Base-by-base conservation (phyloP, 1,140 invertebrate species). In the Polypedilum vanderplanki region DNA sequence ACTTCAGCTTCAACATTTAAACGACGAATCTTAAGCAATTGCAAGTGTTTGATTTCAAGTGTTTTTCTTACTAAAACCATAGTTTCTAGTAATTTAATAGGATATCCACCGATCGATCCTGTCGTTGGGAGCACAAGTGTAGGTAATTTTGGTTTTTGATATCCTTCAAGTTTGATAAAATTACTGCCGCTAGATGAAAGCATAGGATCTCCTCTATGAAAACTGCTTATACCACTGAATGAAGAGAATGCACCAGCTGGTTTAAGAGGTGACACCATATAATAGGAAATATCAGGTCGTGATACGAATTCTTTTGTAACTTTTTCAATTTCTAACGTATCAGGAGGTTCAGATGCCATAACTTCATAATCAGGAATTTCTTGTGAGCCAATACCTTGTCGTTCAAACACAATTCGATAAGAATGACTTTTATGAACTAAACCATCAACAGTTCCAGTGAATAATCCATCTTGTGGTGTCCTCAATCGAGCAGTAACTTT, bases 311-410 rank as follows among this genome's bases (percentile, higher is more conserved):
- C 85, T 81, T 92, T 92, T 75, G 92, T 89, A 81, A 97, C 95
- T 75, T 90, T 93, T 41, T 91, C 89, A 40, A 97, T 85, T 73
- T 93, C 91, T 80, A 98, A 91, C 41, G 94, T 97, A 82, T 98
- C 95, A 41, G 93, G 90, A 64, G 90, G 88, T 78, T 97, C 95
- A 83, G 95, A 95, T 18, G 94, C 96, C 82, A 97, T 84, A 77
- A 98, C 96, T 90, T 98, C 96, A 86, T 91, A 97, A 86, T 98
- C 97, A 17, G 95, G 95, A 75, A 99, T 93, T 75, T 96, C 97
- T 83, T 97, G 95, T 10, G 96, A 98, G 5, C 97, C 97, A 40
- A 99, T 85, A 12, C 95, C 96, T 65, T 89, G 88, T 76, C 96
- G 87, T 82, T 99, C 97, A 85, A 99, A 99, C 0, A 94, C 96